Evolutionary conservation across 30 jellyfish, hydroid and myxozoan genomes (phyloP), one percentile per base, ranked within the genome.

Genomic region (Sanderia malayensis): DNA sequence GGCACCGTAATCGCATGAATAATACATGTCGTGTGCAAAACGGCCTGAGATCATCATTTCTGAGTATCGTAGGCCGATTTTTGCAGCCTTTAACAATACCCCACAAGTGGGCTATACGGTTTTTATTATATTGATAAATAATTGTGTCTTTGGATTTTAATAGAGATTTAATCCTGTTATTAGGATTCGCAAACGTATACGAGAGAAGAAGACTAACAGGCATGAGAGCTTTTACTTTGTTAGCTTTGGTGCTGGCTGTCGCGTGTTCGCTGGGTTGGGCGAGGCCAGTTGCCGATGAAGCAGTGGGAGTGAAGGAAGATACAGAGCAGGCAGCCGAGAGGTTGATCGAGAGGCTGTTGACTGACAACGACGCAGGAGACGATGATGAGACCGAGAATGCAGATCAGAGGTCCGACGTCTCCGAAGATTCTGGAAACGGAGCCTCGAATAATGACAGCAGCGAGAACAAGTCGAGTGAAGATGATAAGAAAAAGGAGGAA

Each of bases 371-470:
- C 7, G 67, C 62, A 21, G 69, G 47, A 26, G 89, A 71, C 30
- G 94, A 79, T 53, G 85, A 73, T 47, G 79, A 58, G 55, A 84
- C 72, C 24, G 88, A 80, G 31, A 70, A 80, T 79, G 88, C 87
- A 11, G 88, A 79, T n/a, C 70, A 70, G 67, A 71, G 75, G 46
- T 83, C 85, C 2, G 44, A 30, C 41, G 69, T 61, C 33, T 18
- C 84, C 4, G 85, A 69, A 3, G 78, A 44, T n/a, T n/a, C n/a
- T 6, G 69, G 32, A 31, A 49, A 67, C 6, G 67, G 59, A 17
- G 85, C 82, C 31, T 70, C 34, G 70, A 61, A 59, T 19, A 32
- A 24, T 22, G 92, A 37, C 28, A 70, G 63, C 29, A 76, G 29
- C 45, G 83, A 76, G 22, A 27, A 59, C 9, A 63, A 49, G 8